phyloP scores from a whole-genome alignment of 2,888 invertebrate genomes.

The Monoplex corrugatus region DNA sequence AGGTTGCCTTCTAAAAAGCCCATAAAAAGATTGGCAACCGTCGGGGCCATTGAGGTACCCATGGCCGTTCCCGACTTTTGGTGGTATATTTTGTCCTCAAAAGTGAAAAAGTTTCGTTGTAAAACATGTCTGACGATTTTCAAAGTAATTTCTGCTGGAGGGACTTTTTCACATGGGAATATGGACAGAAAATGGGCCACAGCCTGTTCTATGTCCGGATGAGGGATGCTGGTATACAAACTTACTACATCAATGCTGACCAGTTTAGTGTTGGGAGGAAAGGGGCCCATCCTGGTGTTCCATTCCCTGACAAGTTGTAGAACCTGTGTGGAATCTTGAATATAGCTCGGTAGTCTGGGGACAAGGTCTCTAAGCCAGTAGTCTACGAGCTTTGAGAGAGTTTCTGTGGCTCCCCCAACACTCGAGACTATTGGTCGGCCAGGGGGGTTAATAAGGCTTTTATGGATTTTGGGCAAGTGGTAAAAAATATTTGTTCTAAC shows the following conservation, averaged over 20 bases:
- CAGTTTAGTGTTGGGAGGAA: not conserved
- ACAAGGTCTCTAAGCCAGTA: not conserved
- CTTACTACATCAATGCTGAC: not conserved
- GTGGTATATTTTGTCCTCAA: not conserved
- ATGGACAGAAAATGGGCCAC: too few relatives aligned
- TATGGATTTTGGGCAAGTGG: not conserved
- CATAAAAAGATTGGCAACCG: not conserved
- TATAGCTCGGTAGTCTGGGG: not conserved
- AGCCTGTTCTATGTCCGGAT: not conserved
- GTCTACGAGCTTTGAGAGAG: not conserved
- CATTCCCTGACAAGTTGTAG: not conserved
- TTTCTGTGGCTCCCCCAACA: not conserved
- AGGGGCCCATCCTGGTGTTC: not conserved
- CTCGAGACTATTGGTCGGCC: not conserved
- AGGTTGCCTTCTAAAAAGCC: not conserved
- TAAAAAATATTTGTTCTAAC: not conserved
- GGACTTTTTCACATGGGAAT: not conserved
- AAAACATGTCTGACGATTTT: not conserved
- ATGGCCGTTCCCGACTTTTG: slow-evolving; percentile 3
- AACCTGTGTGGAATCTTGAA: not conserved
- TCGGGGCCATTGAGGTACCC: slow-evolving; percentile 11
- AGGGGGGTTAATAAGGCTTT: not conserved
- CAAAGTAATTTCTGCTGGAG: not conserved
- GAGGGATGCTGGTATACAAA: not conserved
- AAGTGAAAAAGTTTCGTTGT: not conserved